phyloP scores from a whole-genome alignment of 2,113 vertebrate genomes.

The Origma solitaria region DNA sequence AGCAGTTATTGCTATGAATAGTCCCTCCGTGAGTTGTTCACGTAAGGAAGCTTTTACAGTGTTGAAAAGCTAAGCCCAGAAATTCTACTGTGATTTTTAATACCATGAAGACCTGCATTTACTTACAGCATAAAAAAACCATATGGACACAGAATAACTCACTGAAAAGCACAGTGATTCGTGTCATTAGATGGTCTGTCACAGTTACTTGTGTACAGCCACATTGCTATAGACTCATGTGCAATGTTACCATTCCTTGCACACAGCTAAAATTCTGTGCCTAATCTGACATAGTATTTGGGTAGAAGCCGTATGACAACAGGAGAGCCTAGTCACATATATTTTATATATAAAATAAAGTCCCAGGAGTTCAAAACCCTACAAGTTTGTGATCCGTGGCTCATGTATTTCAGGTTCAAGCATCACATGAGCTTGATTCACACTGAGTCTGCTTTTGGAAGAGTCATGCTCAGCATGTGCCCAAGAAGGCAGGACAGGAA shows the following conservation, averaged over 20 bases:
- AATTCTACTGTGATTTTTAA: not conserved
- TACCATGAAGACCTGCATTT: not conserved
- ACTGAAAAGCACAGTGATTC: not conserved
- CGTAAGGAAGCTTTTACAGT: not conserved
- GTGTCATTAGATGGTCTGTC: not conserved
- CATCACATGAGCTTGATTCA: not conserved
- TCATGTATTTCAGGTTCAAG: not conserved
- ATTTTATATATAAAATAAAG: not conserved
- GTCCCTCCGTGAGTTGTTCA: not conserved
- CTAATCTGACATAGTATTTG: not conserved
- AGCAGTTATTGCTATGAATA: not conserved
- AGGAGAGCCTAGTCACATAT: not conserved
- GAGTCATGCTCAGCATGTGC: not conserved
- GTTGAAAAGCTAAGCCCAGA: not conserved
- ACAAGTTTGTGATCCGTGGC: not conserved
- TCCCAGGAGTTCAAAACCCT: not conserved
- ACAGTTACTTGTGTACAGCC: not conserved
- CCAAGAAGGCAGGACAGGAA: not conserved
- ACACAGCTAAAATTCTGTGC: not conserved
- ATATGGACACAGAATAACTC: not conserved
- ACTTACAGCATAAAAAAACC: not conserved
- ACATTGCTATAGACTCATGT: not conserved
- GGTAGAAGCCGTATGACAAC: not conserved
- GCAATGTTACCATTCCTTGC: accelerated
- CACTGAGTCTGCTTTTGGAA: not conserved